Percentiles rank a stretch among this genome's conserved stretches.
phyloP scores from a whole-genome alignment of 2,797 vertebrate genomes.

The Xyrichtys novacula region DNA sequence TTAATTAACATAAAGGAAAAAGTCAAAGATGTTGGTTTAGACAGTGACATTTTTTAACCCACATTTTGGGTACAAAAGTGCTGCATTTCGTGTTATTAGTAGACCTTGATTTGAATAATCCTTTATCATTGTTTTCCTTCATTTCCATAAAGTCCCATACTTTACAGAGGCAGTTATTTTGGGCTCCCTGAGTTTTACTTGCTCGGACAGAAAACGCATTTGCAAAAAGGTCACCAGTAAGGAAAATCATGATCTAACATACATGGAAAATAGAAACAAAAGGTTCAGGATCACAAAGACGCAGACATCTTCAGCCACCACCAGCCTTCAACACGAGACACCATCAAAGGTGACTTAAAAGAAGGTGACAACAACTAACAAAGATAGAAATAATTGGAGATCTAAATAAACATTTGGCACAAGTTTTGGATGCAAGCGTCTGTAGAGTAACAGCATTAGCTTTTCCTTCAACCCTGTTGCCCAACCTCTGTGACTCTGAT shows the following conservation, averaged over 20 bases:
- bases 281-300: neutral
- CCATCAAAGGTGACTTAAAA: no score
- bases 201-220: constrained; percentile 27
- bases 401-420: no score
- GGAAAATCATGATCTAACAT: constrained; percentile 4
- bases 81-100: neutral
- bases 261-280: constrained; percentile 13
- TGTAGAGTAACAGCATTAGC: no score
- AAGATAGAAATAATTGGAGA: no score
- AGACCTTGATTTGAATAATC: neutral
- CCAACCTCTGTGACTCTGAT: no score
- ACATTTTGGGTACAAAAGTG: no score
- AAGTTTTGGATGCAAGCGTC: no score
- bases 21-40: constrained; percentile 7
- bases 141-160: constrained; percentile 22
- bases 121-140: neutral
- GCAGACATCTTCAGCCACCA: no score
- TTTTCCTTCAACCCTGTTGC: no score
- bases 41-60: neutral
- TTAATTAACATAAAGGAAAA: no score
- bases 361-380: no score
- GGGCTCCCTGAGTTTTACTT: constrained; percentile 15
- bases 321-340: no score
- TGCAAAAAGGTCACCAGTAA: constrained; percentile 39
- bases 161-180: constrained; percentile 12